Evolutionary conservation across 92 coral and sea anemone species (phyloP).

Genomic region (Heteractis magnifica): DNA sequence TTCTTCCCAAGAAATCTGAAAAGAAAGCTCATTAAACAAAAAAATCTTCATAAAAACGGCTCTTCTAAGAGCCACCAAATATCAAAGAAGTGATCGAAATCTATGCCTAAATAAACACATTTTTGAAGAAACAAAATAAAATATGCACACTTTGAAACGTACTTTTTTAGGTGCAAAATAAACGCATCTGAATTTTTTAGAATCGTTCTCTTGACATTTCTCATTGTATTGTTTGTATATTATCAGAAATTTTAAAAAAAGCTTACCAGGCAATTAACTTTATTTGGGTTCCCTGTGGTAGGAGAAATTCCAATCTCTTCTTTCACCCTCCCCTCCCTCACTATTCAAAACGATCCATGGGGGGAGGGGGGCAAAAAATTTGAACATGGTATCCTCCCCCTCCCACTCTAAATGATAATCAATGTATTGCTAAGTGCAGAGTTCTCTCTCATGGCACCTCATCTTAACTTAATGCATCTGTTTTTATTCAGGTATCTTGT

Average conservation of each 20-base stretch:
- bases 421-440: too few relatives aligned
- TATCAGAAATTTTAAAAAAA: not conserved
- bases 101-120: not conserved
- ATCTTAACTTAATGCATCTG: not conserved
- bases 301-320: not conserved
- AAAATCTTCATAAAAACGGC: conserved; percentile 29
- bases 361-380: too few relatives aligned
- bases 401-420: too few relatives aligned
- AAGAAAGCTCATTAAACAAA: conserved; percentile 58
- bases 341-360: too few relatives aligned
- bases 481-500: conserved; percentile 70
- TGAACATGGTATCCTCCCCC: too few relatives aligned
- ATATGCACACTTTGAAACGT: not conserved
- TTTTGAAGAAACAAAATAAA: not conserved
- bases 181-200: not conserved
- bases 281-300: not conserved
- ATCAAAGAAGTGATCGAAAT: conserved; percentile 30
- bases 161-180: not conserved
- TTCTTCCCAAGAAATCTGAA: conserved; percentile 54
- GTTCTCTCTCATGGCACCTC: too few relatives aligned
- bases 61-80: conserved; percentile 60
- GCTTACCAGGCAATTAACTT: too few relatives aligned
- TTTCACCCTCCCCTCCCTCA: not conserved
- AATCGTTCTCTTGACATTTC: not conserved
- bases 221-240: not conserved